Evolutionary conservation across 2,797 vertebrate genomes (phyloP).

Genomic region (Kryptolebias ocellatus): DNA sequence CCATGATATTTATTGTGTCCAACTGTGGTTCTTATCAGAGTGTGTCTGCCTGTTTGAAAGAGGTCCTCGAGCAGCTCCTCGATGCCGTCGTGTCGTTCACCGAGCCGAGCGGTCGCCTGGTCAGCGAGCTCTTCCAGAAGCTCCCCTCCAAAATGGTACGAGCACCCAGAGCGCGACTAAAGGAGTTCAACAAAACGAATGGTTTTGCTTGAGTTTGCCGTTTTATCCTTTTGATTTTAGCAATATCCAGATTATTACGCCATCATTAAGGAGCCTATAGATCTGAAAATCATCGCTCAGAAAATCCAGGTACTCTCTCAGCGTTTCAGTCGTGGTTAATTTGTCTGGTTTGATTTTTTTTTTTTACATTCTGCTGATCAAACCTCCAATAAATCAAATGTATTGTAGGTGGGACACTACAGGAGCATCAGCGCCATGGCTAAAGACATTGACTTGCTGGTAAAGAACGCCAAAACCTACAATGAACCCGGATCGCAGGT

Average conservation of each 20-base stretch:
- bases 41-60: slow-evolving; percentile 89
- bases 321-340: not conserved
- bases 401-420: slow-evolving; percentile 87
- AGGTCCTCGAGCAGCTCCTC: slow-evolving; percentile 93
- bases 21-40: slow-evolving; percentile 73
- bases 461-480: slow-evolving; percentile 98
- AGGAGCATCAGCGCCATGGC: slow-evolving; percentile 93
- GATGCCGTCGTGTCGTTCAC: slow-evolving; percentile 90
- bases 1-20: slow-evolving; percentile 7
- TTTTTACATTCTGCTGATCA: not conserved
- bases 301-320: slow-evolving; percentile 91
- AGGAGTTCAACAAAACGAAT: not conserved
- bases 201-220: slow-evolving; percentile 18
- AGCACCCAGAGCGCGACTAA: not conserved
- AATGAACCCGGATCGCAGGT: slow-evolving; percentile 98
- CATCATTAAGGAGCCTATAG: slow-evolving; percentile 98
- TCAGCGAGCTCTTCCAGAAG: slow-evolving; percentile 98
- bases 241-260: slow-evolving; percentile 99
- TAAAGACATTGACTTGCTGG: slow-evolving; percentile 95
- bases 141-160: slow-evolving; percentile 97
- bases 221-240: slow-evolving; percentile 71
- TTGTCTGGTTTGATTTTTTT: not conserved
- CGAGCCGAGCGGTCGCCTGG: slow-evolving; percentile 90
- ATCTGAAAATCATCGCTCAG: slow-evolving; percentile 95
- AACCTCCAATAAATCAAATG: slow-evolving; percentile 28